Evolutionary conservation across 2,888 invertebrate species (phyloP).

Genomic region (Meganola albula): DNA sequence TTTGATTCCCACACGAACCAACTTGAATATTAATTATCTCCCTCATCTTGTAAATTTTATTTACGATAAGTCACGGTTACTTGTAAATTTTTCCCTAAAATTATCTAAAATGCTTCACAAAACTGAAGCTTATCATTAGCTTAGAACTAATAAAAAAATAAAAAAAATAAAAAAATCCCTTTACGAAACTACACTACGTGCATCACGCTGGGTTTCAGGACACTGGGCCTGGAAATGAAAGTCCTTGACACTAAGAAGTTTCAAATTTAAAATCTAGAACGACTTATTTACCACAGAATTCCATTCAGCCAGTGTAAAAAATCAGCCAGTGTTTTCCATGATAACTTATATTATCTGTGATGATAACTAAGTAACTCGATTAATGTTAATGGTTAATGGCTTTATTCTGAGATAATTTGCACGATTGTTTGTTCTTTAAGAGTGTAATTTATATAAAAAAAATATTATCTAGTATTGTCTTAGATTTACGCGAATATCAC

Average conservation of each 20-base stretch:
- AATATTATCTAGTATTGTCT: no score
- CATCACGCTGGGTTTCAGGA: constrained; percentile 59
- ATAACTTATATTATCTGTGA: no score
- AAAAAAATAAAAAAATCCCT: constrained; percentile 38
- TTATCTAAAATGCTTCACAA: constrained; percentile 39
- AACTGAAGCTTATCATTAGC: constrained; percentile 66
- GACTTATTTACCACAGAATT: constrained; percentile 13
- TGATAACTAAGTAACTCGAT: no score
- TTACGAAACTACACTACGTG: constrained; percentile 46
- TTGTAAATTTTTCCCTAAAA: constrained; percentile 59
- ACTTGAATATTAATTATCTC: constrained; percentile 88
- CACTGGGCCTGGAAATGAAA: constrained; percentile 32
- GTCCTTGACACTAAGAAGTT: constrained; percentile 14
- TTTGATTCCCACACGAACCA: constrained; percentile 83
- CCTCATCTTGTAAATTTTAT: constrained; percentile 80
- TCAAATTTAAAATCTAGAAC: constrained; percentile 47
- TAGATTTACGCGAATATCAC: no score
- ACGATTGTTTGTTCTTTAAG: no score
- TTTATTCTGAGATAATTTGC: no score
- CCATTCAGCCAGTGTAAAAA: constrained; percentile 13
- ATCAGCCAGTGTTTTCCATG: constrained; percentile 1
- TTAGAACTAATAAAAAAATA: constrained; percentile 61
- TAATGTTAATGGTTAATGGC: no score
- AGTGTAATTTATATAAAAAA: no score
- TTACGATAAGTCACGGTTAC: constrained; percentile 34